Evolutionary conservation across 2,888 invertebrate genomes (phyloP), one percentile per base, ranked within the genome.

Genomic region (Blastobasis adustella): DNA sequence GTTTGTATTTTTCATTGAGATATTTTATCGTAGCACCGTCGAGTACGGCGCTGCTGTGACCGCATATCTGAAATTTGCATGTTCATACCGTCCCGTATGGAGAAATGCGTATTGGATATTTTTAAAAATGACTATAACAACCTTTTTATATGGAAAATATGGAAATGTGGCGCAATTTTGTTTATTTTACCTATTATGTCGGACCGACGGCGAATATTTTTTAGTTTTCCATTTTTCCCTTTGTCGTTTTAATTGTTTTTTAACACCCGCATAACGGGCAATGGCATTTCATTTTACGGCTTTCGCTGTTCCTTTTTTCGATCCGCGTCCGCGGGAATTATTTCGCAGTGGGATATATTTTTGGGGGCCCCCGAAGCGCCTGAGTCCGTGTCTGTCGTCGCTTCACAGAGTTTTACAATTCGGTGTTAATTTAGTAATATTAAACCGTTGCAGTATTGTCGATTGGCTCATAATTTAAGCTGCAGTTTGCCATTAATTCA

Each of bases 91-190:
- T 7, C 10, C 45, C 45, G 39, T 59, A 63, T 62, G 62, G 56
- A 65, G 61, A 67, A 66, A 56, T 57, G 57, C 59, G 67, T 58
- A 63, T 63, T 62, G 56, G 60, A 60, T 58, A 61, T 66, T 66
- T 58, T 56, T 50, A 41, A 41, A 47, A 5, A 8, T 23, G 23
- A 23, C 23, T 23, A 23, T 23, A 23, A 50, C 8, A 23, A 42
- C 5, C 57, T 58, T 51, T 47, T 50, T 47, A 50, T 41, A n/a
- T 10, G 7, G 10, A 7, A 40, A 49, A 54, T 51, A 54, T 51
- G 54, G 46, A 54, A 46, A 46, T 45, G 10, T 37, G n/a, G 38
- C 23, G 23, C 23, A 23, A 23, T 23, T 23, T 23, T 23, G 23
- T 23, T 23, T 23, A 23, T 23, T 23, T 23, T 23, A 23, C 23